Evolutionary conservation across 1,140 invertebrate genomes (phyloP).

Genomic region (Mycetomoellerius zeteki): DNA sequence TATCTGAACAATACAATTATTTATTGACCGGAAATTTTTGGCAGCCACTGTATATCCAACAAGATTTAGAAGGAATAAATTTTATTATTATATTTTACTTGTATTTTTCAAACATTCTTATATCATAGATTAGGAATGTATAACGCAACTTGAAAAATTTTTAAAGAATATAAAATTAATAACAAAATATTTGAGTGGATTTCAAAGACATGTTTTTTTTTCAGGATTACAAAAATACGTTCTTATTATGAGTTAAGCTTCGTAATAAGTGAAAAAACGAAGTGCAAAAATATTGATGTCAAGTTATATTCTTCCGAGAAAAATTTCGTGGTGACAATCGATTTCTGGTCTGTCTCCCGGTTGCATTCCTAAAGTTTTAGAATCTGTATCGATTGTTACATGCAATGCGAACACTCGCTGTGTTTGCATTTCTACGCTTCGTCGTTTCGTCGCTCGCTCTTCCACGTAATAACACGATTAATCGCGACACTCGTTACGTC

Average conservation of each 20-base stretch:
- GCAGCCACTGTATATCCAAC: too few species aligned
- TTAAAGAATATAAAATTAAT: too few species aligned
- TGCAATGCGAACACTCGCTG: neutral
- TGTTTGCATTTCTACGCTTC: slow-evolving; percentile 11
- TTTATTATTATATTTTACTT: too few species aligned
- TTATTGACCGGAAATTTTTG: too few species aligned
- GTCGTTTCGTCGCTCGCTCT: slow-evolving; percentile 24
- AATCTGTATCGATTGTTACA: slow-evolving; percentile 3
- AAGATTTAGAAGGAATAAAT: too few species aligned
- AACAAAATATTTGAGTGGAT: too few species aligned
- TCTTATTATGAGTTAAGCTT: neutral
- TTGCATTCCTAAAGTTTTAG: neutral
- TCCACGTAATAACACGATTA: slow-evolving; percentile 4
- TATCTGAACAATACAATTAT: too few species aligned
- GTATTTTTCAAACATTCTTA: too few species aligned
- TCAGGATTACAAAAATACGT: too few species aligned
- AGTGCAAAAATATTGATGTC: neutral
- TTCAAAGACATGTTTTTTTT: too few species aligned
- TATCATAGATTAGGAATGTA: too few species aligned
- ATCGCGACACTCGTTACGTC: slow-evolving; percentile 23
- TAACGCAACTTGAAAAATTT: too few species aligned
- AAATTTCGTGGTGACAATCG: neutral
- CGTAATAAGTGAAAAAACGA: neutral
- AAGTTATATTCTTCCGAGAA: neutral
- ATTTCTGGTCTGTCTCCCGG: neutral